Base-by-base conservation (phyloP, 2,797 vertebrate genomes). In the Scolopax bukidnonensis region DNA sequence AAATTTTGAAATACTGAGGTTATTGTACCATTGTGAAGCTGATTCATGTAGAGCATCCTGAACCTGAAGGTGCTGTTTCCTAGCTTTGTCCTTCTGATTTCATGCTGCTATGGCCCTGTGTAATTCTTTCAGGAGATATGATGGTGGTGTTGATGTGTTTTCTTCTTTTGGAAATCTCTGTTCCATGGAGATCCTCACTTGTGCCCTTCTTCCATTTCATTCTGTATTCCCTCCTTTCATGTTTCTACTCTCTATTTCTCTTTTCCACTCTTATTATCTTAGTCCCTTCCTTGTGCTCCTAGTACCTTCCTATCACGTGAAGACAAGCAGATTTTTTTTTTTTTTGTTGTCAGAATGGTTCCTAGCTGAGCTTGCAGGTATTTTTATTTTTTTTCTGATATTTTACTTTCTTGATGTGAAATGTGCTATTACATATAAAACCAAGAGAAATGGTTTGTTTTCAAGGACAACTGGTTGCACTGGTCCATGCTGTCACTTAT, bases 61-160 rank as follows among this genome's bases (percentile, higher is more conserved):
- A 47, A 71, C 8, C 21, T 69, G 23, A 53, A 57, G 63, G 27
- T 89, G 47, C 23, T 85, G 27, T 74, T 91, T 3, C 5, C 8
- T 84, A 54, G 1, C 20, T 87, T 59, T 88, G 25, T 7, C 15
- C 4, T 85, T 51, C 32, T 79, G 30, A 18, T 64, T 82, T 89
- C 2, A 16, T 36, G 9, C 5, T 43, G 32, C 2, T 61, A 16
- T 2, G 9, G 6, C 38, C 21, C 11, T 11, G 4, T n/a, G 18
- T 53, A 48, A n/a, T 47, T 51, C 9, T 57, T 71, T 48, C 33
- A 92, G 54, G 12, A 70, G 24, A 20, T 17, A 4, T 56, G 23
- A 4, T 10, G 2, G 30, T 70, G 38, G 2, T 68, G 16, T 30
- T n/a, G 28, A 18, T 65, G 11, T 0, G n/a, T 75, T 50, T 93